Base-by-base conservation (phyloP, 2,113 vertebrate species). In the Eurystomus gularis region DNA sequence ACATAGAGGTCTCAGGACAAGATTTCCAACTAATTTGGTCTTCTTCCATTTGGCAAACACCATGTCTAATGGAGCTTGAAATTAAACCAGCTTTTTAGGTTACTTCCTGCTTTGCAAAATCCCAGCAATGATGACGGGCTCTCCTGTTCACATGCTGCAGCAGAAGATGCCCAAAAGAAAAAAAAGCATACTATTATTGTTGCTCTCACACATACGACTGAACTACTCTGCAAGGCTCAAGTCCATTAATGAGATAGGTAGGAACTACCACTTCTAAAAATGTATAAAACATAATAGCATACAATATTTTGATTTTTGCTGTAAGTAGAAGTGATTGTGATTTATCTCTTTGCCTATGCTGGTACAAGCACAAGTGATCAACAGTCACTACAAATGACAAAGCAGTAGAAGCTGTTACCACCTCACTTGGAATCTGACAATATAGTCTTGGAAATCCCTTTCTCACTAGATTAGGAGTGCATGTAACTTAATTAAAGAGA, bases 31-130 rank as follows among this genome's bases (percentile, higher is more conserved):
- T 58, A 82, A 64, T 94, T 61, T 96, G 92, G 92, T 88, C 79
- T 44, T 92, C 88, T 90, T 91, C 82, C 94, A 87, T 85, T 97
- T 96, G 96, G 94, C 94, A 86, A 95, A 88, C 68, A 37, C 42
- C 54, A 31, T 75, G 58, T 48, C 82, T 94, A 97, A 97, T 89
- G 60, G 66, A 92, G 86, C 92, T 49, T 95, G 97, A 97, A 96
- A 97, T 96, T 96, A 96, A 95, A 96, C 40, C 85, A 86, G 46
- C n/a, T 92, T 94, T 95, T 94, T 94, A 94, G 84, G 92, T 96
- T 92, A 95, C 82, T 95, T 95, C 60, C 77, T 86, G 61, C 90
- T 97, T 91, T 94, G 49, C 55, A 90, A 85, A 95, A 84, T 65
- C 72, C 82, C 61, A 91, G 48, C 37, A 91, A 85, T 23, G 81